phyloP scores from a whole-genome alignment of 2,888 invertebrate genomes.

The Myopa tessellatipennis region DNA sequence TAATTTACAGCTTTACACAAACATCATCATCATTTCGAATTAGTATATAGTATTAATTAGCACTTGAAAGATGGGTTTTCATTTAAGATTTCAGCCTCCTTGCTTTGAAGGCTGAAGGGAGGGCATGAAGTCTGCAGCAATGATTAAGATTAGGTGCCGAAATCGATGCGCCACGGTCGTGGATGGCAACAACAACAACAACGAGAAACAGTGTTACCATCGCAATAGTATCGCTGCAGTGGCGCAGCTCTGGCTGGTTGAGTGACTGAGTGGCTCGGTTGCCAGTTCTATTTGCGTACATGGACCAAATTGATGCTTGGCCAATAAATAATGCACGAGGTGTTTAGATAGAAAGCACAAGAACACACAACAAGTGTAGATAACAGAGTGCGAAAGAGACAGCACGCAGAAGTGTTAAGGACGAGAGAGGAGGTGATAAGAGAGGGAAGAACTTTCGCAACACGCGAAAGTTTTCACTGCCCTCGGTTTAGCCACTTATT shows the following conservation, averaged over 20 bases:
- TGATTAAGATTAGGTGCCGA: not conserved
- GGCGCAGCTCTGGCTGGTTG: not conserved
- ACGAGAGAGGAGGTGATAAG: not conserved
- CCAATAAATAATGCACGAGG: constrained; percentile 48
- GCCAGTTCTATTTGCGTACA: constrained; percentile 23
- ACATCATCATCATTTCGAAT: too few relatives aligned
- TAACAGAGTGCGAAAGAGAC: not conserved
- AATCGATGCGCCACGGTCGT: not conserved
- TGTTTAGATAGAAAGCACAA: constrained; percentile 33
- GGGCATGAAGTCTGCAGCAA: not conserved
- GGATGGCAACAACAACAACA: not conserved
- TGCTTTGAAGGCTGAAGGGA: not conserved
- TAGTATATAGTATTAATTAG: too few relatives aligned
- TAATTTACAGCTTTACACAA: too few relatives aligned
- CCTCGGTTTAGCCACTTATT: too few relatives aligned
- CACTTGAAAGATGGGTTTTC: too few relatives aligned
- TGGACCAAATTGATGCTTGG: constrained; percentile 50
- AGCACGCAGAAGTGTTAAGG: not conserved
- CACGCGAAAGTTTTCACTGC: too few relatives aligned
- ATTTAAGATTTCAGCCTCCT: too few relatives aligned
- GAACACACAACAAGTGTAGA: not conserved
- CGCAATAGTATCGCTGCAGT: not conserved
- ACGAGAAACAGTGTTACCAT: not conserved
- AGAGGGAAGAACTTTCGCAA: too few relatives aligned
- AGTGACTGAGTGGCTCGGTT: not conserved